Conservation (phyloP, 1,140 invertebrate species). For the Microplitis demolitor region DNA sequence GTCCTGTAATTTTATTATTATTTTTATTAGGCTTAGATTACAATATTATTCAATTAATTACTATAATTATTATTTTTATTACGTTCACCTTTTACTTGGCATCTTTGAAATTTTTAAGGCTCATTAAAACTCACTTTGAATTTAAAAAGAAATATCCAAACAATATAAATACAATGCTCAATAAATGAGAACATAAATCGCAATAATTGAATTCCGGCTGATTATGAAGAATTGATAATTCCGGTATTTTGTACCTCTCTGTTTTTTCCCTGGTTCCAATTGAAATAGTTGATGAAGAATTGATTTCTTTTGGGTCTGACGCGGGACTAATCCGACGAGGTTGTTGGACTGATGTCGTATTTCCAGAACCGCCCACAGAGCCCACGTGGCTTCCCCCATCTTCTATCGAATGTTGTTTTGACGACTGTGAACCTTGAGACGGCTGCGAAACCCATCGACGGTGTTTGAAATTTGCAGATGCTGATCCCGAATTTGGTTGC, state of each 20-base stretch:
- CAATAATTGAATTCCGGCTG: too few species aligned
- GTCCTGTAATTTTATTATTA: slow-evolving; percentile 54
- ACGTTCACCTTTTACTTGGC: too few species aligned
- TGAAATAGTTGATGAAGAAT: slow-evolving; percentile 27
- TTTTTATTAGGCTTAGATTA: too few species aligned
- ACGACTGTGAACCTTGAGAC: slow-evolving; percentile 38
- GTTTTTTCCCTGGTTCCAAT: slow-evolving; percentile 12
- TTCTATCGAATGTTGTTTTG: slow-evolving; percentile 51
- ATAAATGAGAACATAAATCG: too few species aligned
- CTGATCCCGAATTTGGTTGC: slow-evolving; percentile 35
- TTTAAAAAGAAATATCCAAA: too few species aligned
- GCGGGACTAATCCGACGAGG: slow-evolving; percentile 54
- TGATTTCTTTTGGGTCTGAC: slow-evolving; percentile 49
- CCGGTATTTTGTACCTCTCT: slow-evolving; percentile 25
- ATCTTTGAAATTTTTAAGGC: too few species aligned
- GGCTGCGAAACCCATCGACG: slow-evolving; percentile 52
- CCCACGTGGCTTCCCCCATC: slow-evolving; percentile 41
- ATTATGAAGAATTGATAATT: background rate
- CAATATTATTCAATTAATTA: too few species aligned
- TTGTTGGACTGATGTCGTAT: slow-evolving; percentile 48
- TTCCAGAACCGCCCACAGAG: slow-evolving; percentile 44
- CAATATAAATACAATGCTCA: too few species aligned
- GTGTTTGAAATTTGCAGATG: slow-evolving; percentile 36
- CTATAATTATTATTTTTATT: too few species aligned
- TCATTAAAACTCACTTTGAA: too few species aligned